Percentiles rank a stretch among this genome's conserved stretches.
These are phyloP conservation scores for Penaeus chinensis DNA, from an alignment of 1,140 invertebrate species.

Conservation along the genomic window DNA sequence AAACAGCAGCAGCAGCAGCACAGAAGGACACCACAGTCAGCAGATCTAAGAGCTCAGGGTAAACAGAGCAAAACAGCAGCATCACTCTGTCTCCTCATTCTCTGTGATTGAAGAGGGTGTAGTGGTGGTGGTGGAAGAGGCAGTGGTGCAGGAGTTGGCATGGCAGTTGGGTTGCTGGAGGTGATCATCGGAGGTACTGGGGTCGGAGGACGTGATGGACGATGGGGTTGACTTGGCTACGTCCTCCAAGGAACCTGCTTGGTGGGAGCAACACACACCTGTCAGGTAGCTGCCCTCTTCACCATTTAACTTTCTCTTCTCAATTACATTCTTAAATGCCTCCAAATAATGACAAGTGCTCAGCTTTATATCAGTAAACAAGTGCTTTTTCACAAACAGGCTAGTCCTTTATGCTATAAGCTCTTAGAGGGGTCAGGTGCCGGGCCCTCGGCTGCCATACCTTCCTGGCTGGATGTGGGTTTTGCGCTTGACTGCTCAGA, in stretches of 20 bases:
- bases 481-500: slow-evolving; percentile 41
- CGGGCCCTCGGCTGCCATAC: slow-evolving; percentile 3
- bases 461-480: slow-evolving; percentile 50
- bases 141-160: too few species aligned
- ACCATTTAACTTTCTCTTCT: neutral
- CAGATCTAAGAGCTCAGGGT: too few species aligned
- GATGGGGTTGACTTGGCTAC: slow-evolving; percentile 46
- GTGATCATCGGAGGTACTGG: slow-evolving; percentile 40
- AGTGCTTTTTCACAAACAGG: neutral
- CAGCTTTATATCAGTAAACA: neutral
- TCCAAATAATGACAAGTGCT: neutral
- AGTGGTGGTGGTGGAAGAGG: too few species aligned
- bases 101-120: too few species aligned
- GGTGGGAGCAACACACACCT: slow-evolving; percentile 39
- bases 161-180: neutral
- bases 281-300: slow-evolving; percentile 16
- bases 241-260: slow-evolving; percentile 48
- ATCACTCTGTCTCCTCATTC: too few species aligned
- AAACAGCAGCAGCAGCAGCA: too few species aligned
- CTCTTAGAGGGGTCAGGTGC: neutral
- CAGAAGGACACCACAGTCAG: too few species aligned
- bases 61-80: too few species aligned
- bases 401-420: neutral
- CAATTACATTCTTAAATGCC: neutral
- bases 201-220: slow-evolving; percentile 39